Conservation (phyloP, 1,140 invertebrate genomes). For the Dendroctonus ponderosae region DNA sequence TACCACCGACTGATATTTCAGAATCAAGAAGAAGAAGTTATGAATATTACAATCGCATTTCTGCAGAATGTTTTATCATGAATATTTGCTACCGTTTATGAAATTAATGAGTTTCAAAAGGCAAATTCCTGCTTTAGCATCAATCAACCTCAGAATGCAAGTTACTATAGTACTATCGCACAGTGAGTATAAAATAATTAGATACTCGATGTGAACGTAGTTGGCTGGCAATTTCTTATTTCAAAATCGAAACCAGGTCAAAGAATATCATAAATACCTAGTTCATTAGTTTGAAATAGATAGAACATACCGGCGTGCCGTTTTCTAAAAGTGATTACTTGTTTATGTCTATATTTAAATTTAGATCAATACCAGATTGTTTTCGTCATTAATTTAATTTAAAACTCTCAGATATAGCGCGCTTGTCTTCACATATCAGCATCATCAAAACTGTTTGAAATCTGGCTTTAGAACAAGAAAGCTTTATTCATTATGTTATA, state of each 20-base stretch:
- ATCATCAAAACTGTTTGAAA: too few species aligned
- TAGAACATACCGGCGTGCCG: conserved; percentile 26
- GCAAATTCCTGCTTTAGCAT: too few species aligned
- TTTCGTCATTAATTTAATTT: conserved; percentile 4
- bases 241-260: conserved; percentile 33
- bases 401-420: not conserved
- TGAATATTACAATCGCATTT: too few species aligned
- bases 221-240: conserved; percentile 26
- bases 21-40: too few species aligned
- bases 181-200: not conserved
- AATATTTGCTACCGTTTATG: too few species aligned
- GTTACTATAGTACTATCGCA: not conserved
- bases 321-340: conserved; percentile 29
- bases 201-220: conserved; percentile 9
- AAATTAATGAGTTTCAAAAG: too few species aligned
- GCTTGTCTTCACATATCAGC: not conserved
- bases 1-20: too few species aligned
- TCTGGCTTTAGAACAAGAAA: too few species aligned
- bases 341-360: conserved; percentile 29
- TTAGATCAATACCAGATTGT: conserved; percentile 2
- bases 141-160: too few species aligned
- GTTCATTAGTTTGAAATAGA: conserved; percentile 31
- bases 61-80: too few species aligned
- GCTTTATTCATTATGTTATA: too few species aligned
- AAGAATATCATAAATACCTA: conserved; percentile 34